Conservation (phyloP, 2,113 vertebrate species). For the Argyrosomus japonicus region DNA sequence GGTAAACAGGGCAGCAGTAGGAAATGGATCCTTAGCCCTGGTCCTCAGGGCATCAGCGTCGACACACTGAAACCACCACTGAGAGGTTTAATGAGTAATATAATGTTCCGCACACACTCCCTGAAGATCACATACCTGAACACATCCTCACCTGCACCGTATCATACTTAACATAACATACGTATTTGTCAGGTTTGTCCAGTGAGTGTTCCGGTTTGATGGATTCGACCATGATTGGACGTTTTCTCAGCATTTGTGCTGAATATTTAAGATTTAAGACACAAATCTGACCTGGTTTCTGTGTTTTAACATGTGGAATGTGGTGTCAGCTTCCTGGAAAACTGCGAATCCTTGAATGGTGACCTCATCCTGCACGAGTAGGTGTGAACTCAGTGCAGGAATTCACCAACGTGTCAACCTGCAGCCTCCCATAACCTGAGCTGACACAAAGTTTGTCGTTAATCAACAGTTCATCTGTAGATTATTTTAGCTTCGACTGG, state of each 20-base stretch:
- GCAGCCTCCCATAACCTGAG: neutral
- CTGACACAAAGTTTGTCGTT: no score
- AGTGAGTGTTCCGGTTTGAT: neutral
- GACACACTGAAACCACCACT: neutral
- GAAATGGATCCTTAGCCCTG: constrained; percentile 71
- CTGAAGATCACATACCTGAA: constrained; percentile 18
- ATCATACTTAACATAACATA: neutral
- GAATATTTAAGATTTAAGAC: no score
- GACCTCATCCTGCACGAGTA: neutral
- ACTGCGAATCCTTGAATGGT: neutral
- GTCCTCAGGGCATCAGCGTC: constrained; percentile 57
- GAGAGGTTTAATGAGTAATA: constrained; percentile 24
- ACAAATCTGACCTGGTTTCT: no score
- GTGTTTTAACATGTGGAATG: no score
- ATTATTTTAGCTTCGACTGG: no score
- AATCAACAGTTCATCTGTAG: no score
- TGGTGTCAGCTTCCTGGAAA: neutral
- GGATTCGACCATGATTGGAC: neutral
- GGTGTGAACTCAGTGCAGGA: neutral
- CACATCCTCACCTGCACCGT: constrained; percentile 2
- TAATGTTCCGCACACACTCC: constrained; percentile 9
- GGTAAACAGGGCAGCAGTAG: constrained; percentile 75
- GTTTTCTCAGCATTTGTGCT: neutral
- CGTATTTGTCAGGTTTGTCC: neutral
- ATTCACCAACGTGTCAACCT: neutral